Conservation (phyloP, 2,113 vertebrate species). For the Aythya baeri region DNA sequence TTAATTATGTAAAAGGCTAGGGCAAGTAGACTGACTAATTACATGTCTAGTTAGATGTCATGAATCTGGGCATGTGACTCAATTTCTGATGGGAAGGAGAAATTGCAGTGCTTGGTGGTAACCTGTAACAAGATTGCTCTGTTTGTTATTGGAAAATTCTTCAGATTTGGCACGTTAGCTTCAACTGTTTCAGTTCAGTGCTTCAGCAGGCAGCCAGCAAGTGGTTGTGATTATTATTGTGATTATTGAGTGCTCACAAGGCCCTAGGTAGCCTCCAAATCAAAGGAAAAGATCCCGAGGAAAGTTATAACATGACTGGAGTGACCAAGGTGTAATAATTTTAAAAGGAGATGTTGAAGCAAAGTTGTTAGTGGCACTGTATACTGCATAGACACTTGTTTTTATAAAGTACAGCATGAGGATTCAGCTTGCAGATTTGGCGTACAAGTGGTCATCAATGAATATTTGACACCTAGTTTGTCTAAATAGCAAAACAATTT, state of each 20-base stretch:
- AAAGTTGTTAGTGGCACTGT: not conserved
- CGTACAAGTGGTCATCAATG: not conserved
- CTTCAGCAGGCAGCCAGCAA: accelerated
- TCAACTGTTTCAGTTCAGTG: not conserved
- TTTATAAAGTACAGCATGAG: not conserved
- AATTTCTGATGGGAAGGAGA: not conserved
- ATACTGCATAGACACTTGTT: not conserved
- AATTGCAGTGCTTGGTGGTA: not conserved
- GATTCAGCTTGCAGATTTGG: not conserved
- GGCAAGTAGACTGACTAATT: not conserved
- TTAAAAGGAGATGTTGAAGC: not conserved
- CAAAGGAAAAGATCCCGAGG: not conserved
- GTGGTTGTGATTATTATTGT: not conserved
- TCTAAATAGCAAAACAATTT: not conserved
- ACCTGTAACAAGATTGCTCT: not conserved
- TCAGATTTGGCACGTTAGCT: not conserved
- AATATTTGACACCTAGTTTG: not conserved
- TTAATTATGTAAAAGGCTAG: not conserved
- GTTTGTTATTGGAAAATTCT: not conserved
- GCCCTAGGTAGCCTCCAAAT: not conserved
- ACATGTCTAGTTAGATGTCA: not conserved
- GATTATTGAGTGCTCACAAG: not conserved
- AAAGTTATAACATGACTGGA: not conserved
- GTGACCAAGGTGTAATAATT: not conserved
- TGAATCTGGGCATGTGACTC: not conserved